Base-by-base conservation (phyloP, 2,888 invertebrate genomes). In the Philereme vetulata region DNA sequence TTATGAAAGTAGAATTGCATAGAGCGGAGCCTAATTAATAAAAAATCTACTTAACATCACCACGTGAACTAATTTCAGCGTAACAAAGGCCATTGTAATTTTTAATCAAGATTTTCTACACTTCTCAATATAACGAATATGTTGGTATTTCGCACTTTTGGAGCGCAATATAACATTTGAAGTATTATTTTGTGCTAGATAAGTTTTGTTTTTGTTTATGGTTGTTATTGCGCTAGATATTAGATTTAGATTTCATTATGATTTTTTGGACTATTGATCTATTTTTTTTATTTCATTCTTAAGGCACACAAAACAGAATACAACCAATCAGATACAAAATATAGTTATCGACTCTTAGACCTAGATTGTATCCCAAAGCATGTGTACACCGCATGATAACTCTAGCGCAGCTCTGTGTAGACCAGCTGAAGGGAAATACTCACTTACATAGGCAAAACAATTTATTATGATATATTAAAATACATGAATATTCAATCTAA, bases 21-120 rank as follows among this genome's bases (percentile, higher is more conserved):
- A 54, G 33, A 55, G 51, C 38, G 43, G n/a, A 34, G 38, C 42
- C 3, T 34, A 35, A 36, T 9, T 49, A 32, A 48, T 33, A 49
- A 38, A 44, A 43, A 49, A 54, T 62, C 48, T 60, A 51, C 57
- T 10, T 56, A 50, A 52, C 65, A 67, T 58, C 54, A 60, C 54
- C 57, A 43, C 66, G 61, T 56, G 65, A 64, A 65, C 66, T 57
- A 55, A 51, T 51, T 70, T 66, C 56, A 60, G 67, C 69, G 71
- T 69, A 72, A 81, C 81, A 81, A 81, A 78, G 75, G 73, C 79
- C 73, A 79, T 80, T 80, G 81, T 80, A 60, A 66, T 73, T 61
- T 66, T 70, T 75, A 62, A 81, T 80, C 77, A 74, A 72, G 81
- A 81, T 78, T 62, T 53, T 56, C 56, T 53, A 46, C 45, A 46